Conservation (phyloP, 2,113 vertebrate genomes). For the Corydoras sp. region DNA sequence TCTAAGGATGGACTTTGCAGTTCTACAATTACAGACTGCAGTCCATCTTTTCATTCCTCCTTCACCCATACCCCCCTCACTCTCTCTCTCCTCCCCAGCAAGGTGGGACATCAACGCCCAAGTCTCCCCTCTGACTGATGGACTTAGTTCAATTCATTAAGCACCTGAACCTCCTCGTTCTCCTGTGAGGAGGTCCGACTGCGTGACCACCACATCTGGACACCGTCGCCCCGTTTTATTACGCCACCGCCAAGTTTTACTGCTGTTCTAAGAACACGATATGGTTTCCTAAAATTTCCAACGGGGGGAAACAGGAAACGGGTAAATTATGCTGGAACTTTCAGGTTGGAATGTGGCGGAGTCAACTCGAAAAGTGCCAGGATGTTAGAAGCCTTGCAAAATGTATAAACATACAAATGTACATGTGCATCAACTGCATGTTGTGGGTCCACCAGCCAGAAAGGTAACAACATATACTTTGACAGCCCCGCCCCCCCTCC, state of each 20-base stretch:
- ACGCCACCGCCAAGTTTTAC: conserved; percentile 10
- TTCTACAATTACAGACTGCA: no score
- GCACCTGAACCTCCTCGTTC: conserved; percentile 22
- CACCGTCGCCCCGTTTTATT: conserved; percentile 11
- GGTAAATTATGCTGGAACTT: conserved; percentile 4
- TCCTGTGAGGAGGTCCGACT: conserved; percentile 16
- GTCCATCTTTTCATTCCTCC: no score
- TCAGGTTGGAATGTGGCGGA: not conserved
- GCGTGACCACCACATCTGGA: conserved; percentile 20
- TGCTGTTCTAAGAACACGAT: conserved; percentile 16
- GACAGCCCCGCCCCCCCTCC: no score
- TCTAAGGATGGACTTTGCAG: no score
- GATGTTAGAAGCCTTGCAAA: not conserved
- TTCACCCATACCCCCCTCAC: no score
- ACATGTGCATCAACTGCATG: no score
- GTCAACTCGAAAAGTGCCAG: no score
- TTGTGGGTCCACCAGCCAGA: no score
- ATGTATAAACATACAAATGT: not conserved
- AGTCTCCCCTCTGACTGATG: conserved; percentile 1
- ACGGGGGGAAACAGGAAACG: conserved; percentile 1
- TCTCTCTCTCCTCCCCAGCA: no score
- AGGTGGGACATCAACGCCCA: no score
- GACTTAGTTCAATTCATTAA: not conserved
- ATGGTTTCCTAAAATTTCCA: not conserved
- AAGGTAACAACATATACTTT: no score